Percentiles rank a stretch among this genome's conserved stretches.
Evolutionary conservation across 2,888 invertebrate genomes (phyloP).

Genomic region (Carterocephalus palaemon): DNA sequence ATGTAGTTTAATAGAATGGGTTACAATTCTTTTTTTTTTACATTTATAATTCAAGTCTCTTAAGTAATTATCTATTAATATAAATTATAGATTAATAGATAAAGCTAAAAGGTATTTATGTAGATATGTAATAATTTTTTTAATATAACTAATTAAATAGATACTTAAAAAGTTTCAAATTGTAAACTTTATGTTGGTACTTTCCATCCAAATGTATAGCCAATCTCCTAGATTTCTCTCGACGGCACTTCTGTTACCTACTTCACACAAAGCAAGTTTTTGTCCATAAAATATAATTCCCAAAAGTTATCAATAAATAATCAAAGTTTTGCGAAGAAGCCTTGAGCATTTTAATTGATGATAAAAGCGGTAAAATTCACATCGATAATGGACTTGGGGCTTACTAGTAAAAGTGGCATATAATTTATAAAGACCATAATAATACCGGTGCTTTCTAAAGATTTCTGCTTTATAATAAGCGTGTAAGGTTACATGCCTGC

Average conservation of each 20-base stretch:
- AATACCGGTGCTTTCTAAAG: constrained; percentile 35
- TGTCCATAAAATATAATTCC: constrained; percentile 3
- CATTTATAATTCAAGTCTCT: too few species aligned
- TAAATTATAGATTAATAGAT: too few species aligned
- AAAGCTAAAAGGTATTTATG: too few species aligned
- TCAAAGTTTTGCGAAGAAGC: background rate
- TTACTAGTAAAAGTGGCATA: constrained; percentile 30
- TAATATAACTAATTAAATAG: too few species aligned
- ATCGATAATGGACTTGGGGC: constrained; percentile 17
- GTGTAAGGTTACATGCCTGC: constrained; percentile 25
- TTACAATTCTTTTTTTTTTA: too few species aligned
- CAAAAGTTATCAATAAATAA: constrained; percentile 1
- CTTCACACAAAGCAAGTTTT: constrained; percentile 5
- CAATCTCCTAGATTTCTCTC: constrained; percentile 2
- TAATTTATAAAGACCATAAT: constrained; percentile 26
- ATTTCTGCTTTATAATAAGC: constrained; percentile 34
- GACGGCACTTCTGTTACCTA: background rate
- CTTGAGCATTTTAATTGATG: constrained; percentile 23
- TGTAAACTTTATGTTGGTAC: too few species aligned
- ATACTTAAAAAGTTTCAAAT: too few species aligned
- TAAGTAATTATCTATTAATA: too few species aligned
- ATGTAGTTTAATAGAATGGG: too few species aligned
- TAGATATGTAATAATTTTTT: too few species aligned
- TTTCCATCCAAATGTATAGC: background rate
- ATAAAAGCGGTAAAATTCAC: constrained; percentile 28